These are phyloP conservation scores for Larimichthys polyactis DNA, from an alignment of 2,113 vertebrate species.

Conservation along the genomic window DNA sequence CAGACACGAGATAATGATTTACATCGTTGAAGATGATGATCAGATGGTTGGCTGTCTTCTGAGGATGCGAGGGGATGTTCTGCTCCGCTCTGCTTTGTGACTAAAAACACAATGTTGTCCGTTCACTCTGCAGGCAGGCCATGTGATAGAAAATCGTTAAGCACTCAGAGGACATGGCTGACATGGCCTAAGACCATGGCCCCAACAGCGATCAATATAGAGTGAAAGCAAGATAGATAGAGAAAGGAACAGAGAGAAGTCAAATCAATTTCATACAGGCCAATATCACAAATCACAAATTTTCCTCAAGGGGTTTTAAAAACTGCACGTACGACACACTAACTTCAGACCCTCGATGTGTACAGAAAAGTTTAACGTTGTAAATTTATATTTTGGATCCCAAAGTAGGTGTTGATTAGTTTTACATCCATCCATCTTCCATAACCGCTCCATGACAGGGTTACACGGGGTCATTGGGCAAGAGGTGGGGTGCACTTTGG, in stretches of 20 bases:
- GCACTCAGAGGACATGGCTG: not conserved
- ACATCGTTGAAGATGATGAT: not conserved
- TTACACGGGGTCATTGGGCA: too few species aligned
- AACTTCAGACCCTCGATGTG: too few species aligned
- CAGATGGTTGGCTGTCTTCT: not conserved
- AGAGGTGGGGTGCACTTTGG: too few species aligned
- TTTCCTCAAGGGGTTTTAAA: not conserved
- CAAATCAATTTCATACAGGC: not conserved
- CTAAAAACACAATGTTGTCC: too few species aligned
- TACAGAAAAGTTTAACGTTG: too few species aligned
- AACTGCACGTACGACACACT: not conserved
- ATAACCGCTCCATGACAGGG: too few species aligned
- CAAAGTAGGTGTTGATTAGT: too few species aligned
- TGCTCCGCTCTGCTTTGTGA: too few species aligned
- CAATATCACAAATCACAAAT: not conserved
- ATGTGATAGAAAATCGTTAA: constrained; percentile 1
- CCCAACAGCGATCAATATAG: not conserved
- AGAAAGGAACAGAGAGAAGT: not conserved
- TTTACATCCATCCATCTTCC: too few species aligned
- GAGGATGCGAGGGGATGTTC: too few species aligned
- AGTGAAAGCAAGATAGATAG: not conserved
- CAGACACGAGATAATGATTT: not conserved
- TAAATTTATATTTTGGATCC: too few species aligned
- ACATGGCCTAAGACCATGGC: not conserved
- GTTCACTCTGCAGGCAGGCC: not conserved